These are phyloP conservation scores for Drosophila subquinaria DNA, from an alignment of 2,888 invertebrate genomes.

Conservation along the genomic window DNA sequence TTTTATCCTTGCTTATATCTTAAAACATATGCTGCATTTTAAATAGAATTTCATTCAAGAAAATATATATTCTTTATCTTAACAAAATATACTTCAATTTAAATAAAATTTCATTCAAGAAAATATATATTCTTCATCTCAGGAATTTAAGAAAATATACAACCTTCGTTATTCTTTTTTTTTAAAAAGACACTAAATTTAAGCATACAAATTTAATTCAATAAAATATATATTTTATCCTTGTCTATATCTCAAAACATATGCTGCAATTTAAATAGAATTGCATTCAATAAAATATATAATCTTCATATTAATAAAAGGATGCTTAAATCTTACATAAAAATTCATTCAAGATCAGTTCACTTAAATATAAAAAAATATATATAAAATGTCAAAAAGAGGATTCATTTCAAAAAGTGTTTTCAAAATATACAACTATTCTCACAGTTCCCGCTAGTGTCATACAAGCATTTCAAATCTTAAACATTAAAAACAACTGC, in stretches of 20 bases:
- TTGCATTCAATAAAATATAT: background rate
- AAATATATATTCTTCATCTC: no score
- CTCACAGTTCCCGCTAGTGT: constrained; percentile 2
- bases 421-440: constrained; percentile 5
- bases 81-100: no score
- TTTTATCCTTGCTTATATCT: no score
- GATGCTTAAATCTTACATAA: background rate
- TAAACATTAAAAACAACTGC: background rate
- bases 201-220: background rate
- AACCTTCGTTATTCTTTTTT: background rate
- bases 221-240: background rate
- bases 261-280: background rate
- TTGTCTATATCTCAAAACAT: background rate
- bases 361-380: background rate
- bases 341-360: background rate
- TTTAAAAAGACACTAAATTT: background rate
- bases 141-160: background rate
- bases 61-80: no score
- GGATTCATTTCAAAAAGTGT: background rate
- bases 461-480: background rate
- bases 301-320: no score
- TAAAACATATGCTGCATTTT: no score
- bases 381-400: background rate
- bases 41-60: no score
- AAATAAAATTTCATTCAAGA: no score